A percentile compares a stretch with the other conserved stretches of the same genome.
These are phyloP conservation scores for Orchesellides sinensis DNA, from an alignment of 2,888 invertebrate genomes.

Conservation along the genomic window DNA sequence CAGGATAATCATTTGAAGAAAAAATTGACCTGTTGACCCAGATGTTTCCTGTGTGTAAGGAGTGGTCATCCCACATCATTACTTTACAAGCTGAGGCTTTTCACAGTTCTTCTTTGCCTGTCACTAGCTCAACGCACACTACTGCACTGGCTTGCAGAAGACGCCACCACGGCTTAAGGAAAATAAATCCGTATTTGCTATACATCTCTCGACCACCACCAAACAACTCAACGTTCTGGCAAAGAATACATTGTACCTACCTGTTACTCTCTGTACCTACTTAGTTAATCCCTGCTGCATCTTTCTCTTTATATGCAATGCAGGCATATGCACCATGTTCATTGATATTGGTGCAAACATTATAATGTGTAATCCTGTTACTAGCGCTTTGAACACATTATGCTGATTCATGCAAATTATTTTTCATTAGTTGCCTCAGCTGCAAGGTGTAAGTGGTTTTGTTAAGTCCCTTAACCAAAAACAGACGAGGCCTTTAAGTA, in stretches of 20 bases:
- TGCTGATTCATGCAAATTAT: no score
- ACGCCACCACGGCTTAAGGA: neutral
- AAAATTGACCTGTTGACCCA: slow-evolving; percentile 67
- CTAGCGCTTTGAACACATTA: no score
- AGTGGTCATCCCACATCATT: slow-evolving; percentile 66
- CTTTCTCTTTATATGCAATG: no score
- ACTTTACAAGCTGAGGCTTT: slow-evolving; percentile 33
- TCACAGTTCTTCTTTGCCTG: slow-evolving; percentile 2
- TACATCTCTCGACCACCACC: neutral
- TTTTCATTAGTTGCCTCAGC: no score
- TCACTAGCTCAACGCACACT: neutral
- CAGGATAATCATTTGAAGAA: slow-evolving; percentile 53
- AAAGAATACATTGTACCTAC: no score
- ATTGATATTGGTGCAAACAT: no score
- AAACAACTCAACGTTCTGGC: no score
- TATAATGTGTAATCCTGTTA: no score
- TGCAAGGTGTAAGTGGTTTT: no score
- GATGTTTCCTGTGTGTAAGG: slow-evolving; percentile 64
- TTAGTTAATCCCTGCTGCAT: neutral
- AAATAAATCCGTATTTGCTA: neutral
- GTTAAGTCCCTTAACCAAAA: no score
- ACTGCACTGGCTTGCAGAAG: neutral
- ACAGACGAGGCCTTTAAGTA: no score
- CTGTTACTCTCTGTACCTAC: neutral
- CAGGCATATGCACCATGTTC: no score